phyloP scores from a whole-genome alignment of 2,797 vertebrate genomes.

The Chaetodon trifasciatus region DNA sequence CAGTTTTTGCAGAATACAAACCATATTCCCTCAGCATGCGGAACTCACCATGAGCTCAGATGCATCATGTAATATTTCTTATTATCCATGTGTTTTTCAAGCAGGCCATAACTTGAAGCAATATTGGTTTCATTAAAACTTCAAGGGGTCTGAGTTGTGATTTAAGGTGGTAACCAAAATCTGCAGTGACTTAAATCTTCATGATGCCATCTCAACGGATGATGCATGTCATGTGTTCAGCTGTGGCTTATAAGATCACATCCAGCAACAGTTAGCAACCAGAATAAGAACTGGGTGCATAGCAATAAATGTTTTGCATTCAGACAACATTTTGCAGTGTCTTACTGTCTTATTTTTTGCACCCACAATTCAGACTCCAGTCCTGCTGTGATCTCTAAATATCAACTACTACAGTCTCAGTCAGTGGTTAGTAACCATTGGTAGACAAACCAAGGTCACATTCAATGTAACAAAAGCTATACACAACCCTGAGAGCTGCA shows the following conservation, averaged over 20 bases:
- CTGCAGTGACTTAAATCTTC: constrained; percentile 22
- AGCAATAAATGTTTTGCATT: constrained; percentile 30
- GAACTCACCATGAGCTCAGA: not conserved
- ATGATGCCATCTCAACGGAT: constrained; percentile 24
- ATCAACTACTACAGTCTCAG: constrained; percentile 7
- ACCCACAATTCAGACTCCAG: not conserved
- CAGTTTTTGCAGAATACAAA: not conserved
- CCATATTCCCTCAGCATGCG: not conserved
- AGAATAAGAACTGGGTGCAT: constrained; percentile 15
- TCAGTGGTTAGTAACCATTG: constrained; percentile 15
- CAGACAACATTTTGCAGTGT: constrained; percentile 34
- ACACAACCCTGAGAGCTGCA: constrained; percentile 12
- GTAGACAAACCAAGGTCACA: constrained; percentile 42
- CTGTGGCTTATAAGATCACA: constrained; percentile 12
- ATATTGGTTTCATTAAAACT: constrained; percentile 7
- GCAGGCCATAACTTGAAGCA: not conserved
- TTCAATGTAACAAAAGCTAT: constrained; percentile 20
- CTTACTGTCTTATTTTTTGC: not conserved
- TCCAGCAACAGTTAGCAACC: too few relatives aligned
- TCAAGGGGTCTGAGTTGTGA: constrained; percentile 5
- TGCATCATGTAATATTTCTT: not conserved
- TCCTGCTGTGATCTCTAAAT: not conserved
- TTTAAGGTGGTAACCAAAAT: constrained; percentile 25
- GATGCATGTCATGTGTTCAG: not conserved
- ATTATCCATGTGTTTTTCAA: constrained; percentile 2